These are phyloP conservation scores for Sylvilagus floridanus DNA, from an alignment of 2,797 vertebrate species.

Conservation along the genomic window DNA sequence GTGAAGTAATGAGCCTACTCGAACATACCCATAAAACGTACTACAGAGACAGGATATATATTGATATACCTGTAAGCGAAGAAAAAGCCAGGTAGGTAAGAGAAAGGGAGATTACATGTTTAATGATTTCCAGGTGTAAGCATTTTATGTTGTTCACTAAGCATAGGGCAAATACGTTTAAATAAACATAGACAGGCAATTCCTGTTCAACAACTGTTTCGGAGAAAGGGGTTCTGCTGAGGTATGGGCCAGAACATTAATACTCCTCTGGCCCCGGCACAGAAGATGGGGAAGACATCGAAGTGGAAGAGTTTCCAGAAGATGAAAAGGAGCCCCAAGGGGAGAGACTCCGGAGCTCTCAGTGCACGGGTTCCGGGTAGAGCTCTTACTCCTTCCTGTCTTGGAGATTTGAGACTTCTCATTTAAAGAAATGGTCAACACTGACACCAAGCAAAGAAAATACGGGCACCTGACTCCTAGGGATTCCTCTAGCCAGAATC, in stretches of 20 bases:
- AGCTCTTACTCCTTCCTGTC: background rate
- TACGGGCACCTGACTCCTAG: background rate
- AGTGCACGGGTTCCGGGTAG: background rate
- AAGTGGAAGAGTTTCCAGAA: constrained; percentile 24
- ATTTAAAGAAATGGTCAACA: background rate
- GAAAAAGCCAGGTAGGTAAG: constrained; percentile 19
- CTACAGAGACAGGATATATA: background rate
- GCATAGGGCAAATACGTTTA: constrained; percentile 59
- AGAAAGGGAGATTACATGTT: constrained; percentile 15
- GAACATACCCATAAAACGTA: constrained; percentile 37
- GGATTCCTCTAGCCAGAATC: background rate
- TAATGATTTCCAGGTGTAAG: constrained; percentile 39
- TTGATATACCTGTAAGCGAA: constrained; percentile 25
- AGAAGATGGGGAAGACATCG: background rate
- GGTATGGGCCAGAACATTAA: constrained; percentile 19
- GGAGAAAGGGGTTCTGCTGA: constrained; percentile 15
- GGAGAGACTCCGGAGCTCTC: background rate
- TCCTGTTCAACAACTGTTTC: constrained; percentile 49
- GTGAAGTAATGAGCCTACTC: background rate
- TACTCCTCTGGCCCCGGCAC: background rate
- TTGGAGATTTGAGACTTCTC: background rate
- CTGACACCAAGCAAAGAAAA: background rate
- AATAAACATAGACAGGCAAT: constrained; percentile 56
- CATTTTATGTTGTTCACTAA: constrained; percentile 23
- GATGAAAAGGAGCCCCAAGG: background rate